Base-by-base conservation (phyloP, 1,140 invertebrate species). In the Conus ventricosus region DNA sequence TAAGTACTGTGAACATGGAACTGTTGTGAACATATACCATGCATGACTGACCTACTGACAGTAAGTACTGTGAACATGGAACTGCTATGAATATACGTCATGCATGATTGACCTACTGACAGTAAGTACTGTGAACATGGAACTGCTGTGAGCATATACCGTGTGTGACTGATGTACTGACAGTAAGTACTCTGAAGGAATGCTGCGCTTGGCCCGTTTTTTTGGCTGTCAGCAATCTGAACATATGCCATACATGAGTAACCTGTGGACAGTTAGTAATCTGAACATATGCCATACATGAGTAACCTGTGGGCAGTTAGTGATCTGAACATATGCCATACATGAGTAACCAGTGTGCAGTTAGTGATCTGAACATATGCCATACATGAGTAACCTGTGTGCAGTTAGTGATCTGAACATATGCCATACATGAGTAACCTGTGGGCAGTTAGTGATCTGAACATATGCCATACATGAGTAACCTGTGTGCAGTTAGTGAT, bases 151-250 rank as follows among this genome's bases (percentile, higher is more conserved):
- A n/a, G n/a, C n/a, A n/a, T n/a, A n/a, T n/a, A n/a, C n/a, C n/a
- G n/a, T n/a, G n/a, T n/a, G n/a, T n/a, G 93, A 94, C 88, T 90
- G 90, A 54, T 93, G 92, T 39, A 88, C 93, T 83, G 92, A 94
- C 76, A 92, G 94, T 94, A 91, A 93, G 92, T 91, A 20, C 20
- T n/a, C 60, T 63, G 10, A 1, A 20, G 60, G 60, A 39, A 39
- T 39, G 39, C 39, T 39, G 39, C 0, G 39, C 3, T 39, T 39
- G 39, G 0, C 39, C 39, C 39, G 3, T 39, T 39, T 39, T 39
- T 39, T 0, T 0, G 39, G 39, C 39, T 39, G 39, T 39, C 39
- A 39, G 39, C 39, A 39, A 39, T 39, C 39, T 39, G 3, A 39
- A 39, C 39, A 39, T 39, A 39, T 39, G 39, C 39, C 39, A 39